A percentile compares a stretch with the other conserved stretches of the same genome.
Evolutionary conservation across 2,797 vertebrate species (phyloP).

Genomic region (Platyrinchus mystaceus): DNA sequence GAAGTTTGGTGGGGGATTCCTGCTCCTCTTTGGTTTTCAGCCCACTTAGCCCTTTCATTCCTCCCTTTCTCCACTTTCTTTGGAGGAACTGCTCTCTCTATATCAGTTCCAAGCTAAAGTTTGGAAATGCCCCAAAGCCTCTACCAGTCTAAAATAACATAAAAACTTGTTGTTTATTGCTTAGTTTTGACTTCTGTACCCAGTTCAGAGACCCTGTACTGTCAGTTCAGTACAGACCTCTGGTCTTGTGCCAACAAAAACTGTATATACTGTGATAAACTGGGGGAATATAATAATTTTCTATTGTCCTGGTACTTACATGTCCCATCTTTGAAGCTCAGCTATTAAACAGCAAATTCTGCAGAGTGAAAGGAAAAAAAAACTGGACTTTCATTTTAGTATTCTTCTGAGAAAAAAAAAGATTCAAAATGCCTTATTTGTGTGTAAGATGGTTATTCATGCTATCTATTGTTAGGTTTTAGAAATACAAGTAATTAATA

Average conservation of each 20-base stretch:
- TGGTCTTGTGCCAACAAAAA: neutral
- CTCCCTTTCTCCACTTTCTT: neutral
- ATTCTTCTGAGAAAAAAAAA: neutral
- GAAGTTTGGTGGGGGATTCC: neutral
- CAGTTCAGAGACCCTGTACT: neutral
- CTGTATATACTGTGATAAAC: neutral
- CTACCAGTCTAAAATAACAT: neutral
- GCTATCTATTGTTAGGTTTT: neutral
- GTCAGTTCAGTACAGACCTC: neutral
- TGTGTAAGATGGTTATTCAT: neutral
- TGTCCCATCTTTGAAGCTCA: neutral
- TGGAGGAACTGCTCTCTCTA: neutral
- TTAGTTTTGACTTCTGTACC: neutral
- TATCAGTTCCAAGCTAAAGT: neutral
- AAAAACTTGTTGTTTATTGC: accelerated
- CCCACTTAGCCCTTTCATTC: neutral
- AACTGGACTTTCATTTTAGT: neutral
- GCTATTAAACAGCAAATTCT: neutral
- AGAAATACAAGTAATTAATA: neutral
- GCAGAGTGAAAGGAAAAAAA: neutral
- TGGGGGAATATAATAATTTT: accelerated
- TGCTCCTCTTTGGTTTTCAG: neutral
- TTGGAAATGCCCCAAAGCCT: neutral
- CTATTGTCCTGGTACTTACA: neutral
- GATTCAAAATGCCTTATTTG: neutral